A percentile compares a stretch with the other conserved stretches of the same genome.
These are phyloP conservation scores for Temnothorax unifasciatus DNA, from an alignment of 2,888 invertebrate species.

Conservation along the genomic window DNA sequence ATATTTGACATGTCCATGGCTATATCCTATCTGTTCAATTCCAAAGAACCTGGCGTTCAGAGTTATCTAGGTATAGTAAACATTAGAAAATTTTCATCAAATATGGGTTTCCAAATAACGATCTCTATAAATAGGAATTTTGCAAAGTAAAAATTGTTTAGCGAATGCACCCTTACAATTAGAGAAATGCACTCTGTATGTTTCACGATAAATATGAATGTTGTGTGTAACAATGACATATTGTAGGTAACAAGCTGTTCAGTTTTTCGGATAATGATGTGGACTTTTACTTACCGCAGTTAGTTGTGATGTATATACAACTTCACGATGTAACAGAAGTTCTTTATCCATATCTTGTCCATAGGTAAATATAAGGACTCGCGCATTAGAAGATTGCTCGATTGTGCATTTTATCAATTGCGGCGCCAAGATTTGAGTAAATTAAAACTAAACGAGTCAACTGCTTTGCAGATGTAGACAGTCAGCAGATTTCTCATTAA, in stretches of 20 bases:
- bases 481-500: slow-evolving; percentile 98
- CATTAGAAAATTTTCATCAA: background rate
- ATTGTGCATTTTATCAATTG: background rate
- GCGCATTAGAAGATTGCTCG: background rate
- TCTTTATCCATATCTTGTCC: slow-evolving; percentile 85
- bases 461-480: slow-evolving; percentile 92
- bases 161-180: background rate
- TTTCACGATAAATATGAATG: slow-evolving; percentile 29
- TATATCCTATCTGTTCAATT: slow-evolving; percentile 98
- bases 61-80: slow-evolving; percentile 93
- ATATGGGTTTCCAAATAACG: background rate
- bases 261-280: slow-evolving; percentile 97
- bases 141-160: background rate
- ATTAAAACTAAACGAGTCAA: slow-evolving; percentile 14
- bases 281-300: slow-evolving; percentile 99
- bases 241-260: slow-evolving; percentile 96
- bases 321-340: slow-evolving; percentile 99
- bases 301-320: slow-evolving; percentile 99
- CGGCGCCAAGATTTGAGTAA: background rate
- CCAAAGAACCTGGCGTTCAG: slow-evolving; percentile 99
- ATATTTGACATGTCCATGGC: slow-evolving; percentile 99
- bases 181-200: background rate
- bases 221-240: slow-evolving; percentile 8
- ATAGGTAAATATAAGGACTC: slow-evolving; percentile 87
- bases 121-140: background rate